Evolutionary conservation across 2,113 vertebrate genomes (phyloP).

Genomic region (Albula goreensis): DNA sequence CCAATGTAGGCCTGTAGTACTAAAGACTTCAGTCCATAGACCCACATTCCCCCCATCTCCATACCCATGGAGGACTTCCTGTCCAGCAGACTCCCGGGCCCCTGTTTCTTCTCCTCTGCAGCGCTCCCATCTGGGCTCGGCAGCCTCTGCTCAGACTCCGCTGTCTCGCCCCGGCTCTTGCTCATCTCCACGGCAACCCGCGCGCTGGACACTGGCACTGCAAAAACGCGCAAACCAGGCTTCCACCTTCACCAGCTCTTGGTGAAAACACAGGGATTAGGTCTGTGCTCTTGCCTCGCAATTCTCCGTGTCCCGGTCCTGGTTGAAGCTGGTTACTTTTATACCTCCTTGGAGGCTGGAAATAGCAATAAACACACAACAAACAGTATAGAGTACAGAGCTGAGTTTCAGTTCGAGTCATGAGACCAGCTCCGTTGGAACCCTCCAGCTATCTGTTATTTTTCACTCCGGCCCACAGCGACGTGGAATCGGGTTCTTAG

Average conservation of each 20-base stretch:
- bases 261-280: background rate
- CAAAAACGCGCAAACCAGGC: slow-evolving; percentile 16
- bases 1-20: background rate
- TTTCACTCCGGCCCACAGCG: background rate
- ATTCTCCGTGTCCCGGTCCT: background rate
- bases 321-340: slow-evolving; percentile 48
- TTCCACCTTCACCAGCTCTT: background rate
- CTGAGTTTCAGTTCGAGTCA: slow-evolving; percentile 50
- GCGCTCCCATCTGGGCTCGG: slow-evolving; percentile 78
- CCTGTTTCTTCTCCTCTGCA: slow-evolving; percentile 74
- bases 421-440: slow-evolving; percentile 47
- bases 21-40: slow-evolving; percentile 15
- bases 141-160: slow-evolving; percentile 70
- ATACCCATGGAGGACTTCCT: slow-evolving; percentile 77
- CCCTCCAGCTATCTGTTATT: slow-evolving; percentile 37
- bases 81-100: slow-evolving; percentile 70
- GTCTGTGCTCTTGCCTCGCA: background rate
- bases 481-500: background rate
- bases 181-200: slow-evolving; percentile 71
- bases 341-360: slow-evolving; percentile 37
- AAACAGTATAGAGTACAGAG: slow-evolving; percentile 30
- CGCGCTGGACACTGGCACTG: slow-evolving; percentile 44
- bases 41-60: background rate
- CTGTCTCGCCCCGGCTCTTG: slow-evolving; percentile 70
- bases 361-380: slow-evolving; percentile 49